Evolutionary conservation across 92 coral and sea anemone species (phyloP).

Genomic region (Porites divaricata): DNA sequence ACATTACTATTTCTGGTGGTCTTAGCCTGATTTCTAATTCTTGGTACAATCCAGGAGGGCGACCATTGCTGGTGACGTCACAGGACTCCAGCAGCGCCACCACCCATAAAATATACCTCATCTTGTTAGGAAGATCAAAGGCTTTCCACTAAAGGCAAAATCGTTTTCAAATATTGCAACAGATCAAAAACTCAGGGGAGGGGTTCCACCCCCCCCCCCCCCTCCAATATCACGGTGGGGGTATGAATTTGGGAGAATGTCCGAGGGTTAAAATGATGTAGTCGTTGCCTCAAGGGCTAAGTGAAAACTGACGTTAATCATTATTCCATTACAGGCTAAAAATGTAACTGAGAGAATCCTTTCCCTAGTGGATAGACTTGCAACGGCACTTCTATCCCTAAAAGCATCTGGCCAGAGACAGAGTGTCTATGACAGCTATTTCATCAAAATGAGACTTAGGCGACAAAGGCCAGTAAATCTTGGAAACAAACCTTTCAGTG

Average conservation of each 20-base stretch:
- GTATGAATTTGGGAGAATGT: too few relatives aligned
- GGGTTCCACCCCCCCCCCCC: too few relatives aligned
- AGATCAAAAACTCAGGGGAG: neutral
- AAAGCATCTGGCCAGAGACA: slow-evolving; percentile 67
- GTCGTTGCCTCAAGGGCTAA: neutral
- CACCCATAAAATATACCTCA: too few relatives aligned
- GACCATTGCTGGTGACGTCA: too few relatives aligned
- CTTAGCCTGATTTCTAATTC: too few relatives aligned
- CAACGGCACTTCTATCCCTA: slow-evolving; percentile 61
- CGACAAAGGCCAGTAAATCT: slow-evolving; percentile 69
- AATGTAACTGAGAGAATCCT: slow-evolving; percentile 61
- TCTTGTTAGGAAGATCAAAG: too few relatives aligned
- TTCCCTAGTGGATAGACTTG: slow-evolving; percentile 57
- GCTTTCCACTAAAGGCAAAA: too few relatives aligned
- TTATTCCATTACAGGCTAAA: slow-evolving; percentile 39
- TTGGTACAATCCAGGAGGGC: too few relatives aligned
- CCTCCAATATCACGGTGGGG: too few relatives aligned
- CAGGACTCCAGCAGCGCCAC: too few relatives aligned
- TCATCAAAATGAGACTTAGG: slow-evolving; percentile 58
- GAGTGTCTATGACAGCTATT: slow-evolving; percentile 57
- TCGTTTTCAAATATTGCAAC: neutral
- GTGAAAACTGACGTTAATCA: neutral
- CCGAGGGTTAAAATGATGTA: too few relatives aligned
- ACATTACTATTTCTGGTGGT: too few relatives aligned
- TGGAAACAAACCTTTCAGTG: slow-evolving; percentile 55